Base-by-base conservation (phyloP, 2,888 invertebrate species). In the Mythimna vitellina region DNA sequence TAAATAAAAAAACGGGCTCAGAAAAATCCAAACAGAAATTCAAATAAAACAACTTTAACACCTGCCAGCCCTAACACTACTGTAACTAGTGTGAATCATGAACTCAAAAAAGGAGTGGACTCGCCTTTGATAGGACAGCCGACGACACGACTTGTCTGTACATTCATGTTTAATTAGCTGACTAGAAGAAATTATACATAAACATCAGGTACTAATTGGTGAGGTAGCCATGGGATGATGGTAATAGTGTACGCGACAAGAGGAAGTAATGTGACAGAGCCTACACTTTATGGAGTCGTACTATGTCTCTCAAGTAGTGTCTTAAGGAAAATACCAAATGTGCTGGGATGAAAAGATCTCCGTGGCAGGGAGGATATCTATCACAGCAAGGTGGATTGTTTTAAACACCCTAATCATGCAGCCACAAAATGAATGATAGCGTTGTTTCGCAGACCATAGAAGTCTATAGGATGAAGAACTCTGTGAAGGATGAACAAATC, bases 101-200 rank as follows among this genome's bases (percentile, higher is more conserved):
- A 69, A 77, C 84, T 84, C 75, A 77, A 80, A 84, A 83, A 84
- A 85, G 86, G 85, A 86, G 79, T 84, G 84, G 86, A 85, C 82
- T 65, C 69, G 81, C 73, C 85, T 84, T 85, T 82, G 78, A 83
- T 84, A 81, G 82, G 76, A 80, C 78, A 82, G 76, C 82, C 86
- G 86, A 84, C 84, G 70, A 85, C 84, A 85, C 70, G 75, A 73
- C 81, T 73, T 72, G 81, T 85, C 83, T 72, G 75, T 76, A 75
- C 80, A 70, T 69, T 80, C 83, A 80, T 85, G 76, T 78, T 80
- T 83, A 85, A 85, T 85, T 85, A 85, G 81, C 69, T 69, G 54
- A 17, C 82, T 82, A 69, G 78, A 83, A 84, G 83, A 83, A 83
- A 85, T 83, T 77, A 84, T 86, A 81, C 83, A 86, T 86, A 86